Base-by-base conservation (phyloP, 2,797 vertebrate species). In the Eulemur albifrons region DNA sequence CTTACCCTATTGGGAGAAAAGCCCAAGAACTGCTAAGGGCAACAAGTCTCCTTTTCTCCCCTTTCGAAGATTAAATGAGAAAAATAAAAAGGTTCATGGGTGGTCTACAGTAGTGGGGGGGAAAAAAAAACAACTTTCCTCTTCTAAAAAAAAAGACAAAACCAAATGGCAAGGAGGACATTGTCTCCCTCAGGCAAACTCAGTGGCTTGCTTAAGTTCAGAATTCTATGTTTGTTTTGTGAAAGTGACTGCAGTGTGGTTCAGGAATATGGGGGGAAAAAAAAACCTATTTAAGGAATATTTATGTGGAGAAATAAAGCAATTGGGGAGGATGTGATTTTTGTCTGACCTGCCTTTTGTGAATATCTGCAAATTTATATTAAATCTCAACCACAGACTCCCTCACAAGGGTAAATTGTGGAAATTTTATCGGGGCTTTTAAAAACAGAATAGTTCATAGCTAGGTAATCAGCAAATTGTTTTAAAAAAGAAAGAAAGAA, bases 31-130 rank as follows among this genome's bases (percentile, higher is more conserved):
- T 30, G 65, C 93, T 97, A 96, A 86, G 95, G 97, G 97, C 95
- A 97, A 88, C 88, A 96, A 97, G 96, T 88, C 92, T 96, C 97
- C 97, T 98, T 98, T 98, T 98, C 98, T 98, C 96, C 91, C 72
- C 96, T 95, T 69, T 94, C 86, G 96, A 95, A 98, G 97, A 98
- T 97, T 97, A 97, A 96, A 96, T 96, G 95, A 98, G 97, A 94
- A 97, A 98, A 98, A 94, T 90, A 96, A 95, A 97, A 97, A 93
- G 93, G 97, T 98, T 98, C 98, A 84, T 98, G 98, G 98, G 98
- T 99, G 98, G 98, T 98, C 99, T 86, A 57, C 63, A 92, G 76
- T 93, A 83, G 70, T 21, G 87, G 85, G 57, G 35, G 35, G 35
- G 35, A 35, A 35, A 35, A 35, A 35, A 35, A 35, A 35, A 88